Percentiles rank a stretch among this genome's conserved stretches.
Conservation (phyloP, 2,113 vertebrate species). For the Hiodon tergisus region DNA sequence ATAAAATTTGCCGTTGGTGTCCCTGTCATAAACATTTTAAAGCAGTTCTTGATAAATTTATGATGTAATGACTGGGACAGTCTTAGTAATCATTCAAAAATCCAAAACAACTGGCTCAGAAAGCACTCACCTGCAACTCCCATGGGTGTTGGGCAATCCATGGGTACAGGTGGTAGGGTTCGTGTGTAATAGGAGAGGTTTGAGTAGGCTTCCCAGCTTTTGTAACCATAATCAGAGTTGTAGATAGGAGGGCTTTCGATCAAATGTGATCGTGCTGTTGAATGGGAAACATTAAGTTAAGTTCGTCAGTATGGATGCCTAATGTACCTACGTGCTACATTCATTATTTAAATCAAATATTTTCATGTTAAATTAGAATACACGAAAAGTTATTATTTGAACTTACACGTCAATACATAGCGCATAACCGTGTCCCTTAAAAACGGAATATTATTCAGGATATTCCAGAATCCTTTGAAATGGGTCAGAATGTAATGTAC, state of each 20-base stretch:
- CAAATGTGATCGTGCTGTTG: conserved; percentile 81
- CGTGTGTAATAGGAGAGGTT: conserved; percentile 91
- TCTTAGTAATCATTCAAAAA: conserved; percentile 45
- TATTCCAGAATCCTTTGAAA: conserved; percentile 84
- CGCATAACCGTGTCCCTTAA: conserved; percentile 80
- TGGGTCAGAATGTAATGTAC: conserved; percentile 92
- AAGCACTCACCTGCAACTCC: conserved; percentile 80
- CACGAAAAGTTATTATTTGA: not conserved
- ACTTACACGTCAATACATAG: conserved; percentile 92
- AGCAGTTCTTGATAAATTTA: not conserved
- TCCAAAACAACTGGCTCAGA: conserved; percentile 62
- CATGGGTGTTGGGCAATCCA: conserved; percentile 91
- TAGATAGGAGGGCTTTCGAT: conserved; percentile 93
- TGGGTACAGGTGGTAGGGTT: conserved; percentile 78
- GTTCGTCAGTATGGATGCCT: not conserved
- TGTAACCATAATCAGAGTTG: conserved; percentile 81
- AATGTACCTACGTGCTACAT: not conserved
- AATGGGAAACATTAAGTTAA: conserved; percentile 16
- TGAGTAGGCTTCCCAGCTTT: conserved; percentile 90
- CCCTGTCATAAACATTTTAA: not conserved
- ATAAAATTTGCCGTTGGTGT: not conserved
- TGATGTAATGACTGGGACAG: conserved; percentile 34
- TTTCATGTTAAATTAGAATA: not conserved
- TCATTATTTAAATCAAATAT: not conserved
- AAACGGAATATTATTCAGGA: conserved; percentile 88